A percentile compares a stretch with the other conserved stretches of the same genome.
phyloP scores from a whole-genome alignment of 2,113 vertebrate genomes.

The Aldabrachelys gigantea region DNA sequence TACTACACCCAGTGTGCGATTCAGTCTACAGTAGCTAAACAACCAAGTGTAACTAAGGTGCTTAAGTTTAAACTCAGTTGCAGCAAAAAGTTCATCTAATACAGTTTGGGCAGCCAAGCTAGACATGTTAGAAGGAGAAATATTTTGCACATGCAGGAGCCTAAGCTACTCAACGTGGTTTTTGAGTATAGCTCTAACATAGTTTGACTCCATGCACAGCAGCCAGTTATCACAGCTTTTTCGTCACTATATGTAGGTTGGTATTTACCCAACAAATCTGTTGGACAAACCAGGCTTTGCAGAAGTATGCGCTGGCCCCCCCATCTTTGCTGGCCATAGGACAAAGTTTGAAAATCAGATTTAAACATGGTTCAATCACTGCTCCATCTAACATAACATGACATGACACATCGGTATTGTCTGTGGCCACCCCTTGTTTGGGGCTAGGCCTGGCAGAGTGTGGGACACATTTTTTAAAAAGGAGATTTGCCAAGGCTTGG shows the following conservation, averaged over 20 bases:
- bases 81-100: not conserved
- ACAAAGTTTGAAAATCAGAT: not conserved
- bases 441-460: not conserved
- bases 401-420: not conserved
- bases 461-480: not conserved
- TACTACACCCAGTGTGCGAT: not conserved
- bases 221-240: not conserved
- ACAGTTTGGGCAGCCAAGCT: not conserved
- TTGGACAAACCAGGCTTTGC: not conserved
- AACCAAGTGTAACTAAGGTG: not conserved
- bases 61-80: not conserved
- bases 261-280: not conserved
- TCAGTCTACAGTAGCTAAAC: not conserved
- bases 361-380: not conserved
- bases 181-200: not conserved
- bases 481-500: not conserved
- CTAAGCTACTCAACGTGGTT: not conserved
- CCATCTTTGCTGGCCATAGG: rapidly evolving
- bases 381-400: not conserved
- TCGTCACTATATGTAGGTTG: not conserved
- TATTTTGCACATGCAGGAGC: not conserved
- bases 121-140: not conserved
- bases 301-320: not conserved
- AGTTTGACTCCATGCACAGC: not conserved
- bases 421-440: not conserved